Conservation (phyloP, 2,888 invertebrate genomes). For the Macrosoma leucophasiata region DNA sequence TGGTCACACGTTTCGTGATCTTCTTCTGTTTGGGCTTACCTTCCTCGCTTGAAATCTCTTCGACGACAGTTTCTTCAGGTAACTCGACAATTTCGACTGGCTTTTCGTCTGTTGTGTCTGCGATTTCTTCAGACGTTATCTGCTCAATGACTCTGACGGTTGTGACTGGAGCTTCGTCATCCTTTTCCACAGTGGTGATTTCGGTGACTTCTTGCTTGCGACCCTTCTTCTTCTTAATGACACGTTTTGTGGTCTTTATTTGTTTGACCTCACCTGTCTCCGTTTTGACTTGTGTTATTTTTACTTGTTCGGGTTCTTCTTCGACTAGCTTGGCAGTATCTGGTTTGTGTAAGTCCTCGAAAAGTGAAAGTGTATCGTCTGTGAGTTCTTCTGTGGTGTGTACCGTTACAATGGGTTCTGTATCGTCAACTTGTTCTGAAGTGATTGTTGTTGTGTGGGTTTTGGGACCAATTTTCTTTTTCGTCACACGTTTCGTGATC, state of each 20-base stretch:
- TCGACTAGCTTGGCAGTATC: neutral
- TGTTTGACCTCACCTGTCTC: constrained; percentile 27
- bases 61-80: constrained; percentile 28
- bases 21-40: constrained; percentile 37
- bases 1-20: constrained; percentile 35
- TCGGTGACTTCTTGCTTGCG: constrained; percentile 27
- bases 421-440: constrained; percentile 42
- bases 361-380: constrained; percentile 23
- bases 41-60: constrained; percentile 37
- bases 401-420: constrained; percentile 34
- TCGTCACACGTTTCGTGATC: constrained; percentile 22
- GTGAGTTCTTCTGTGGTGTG: no score
- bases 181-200: constrained; percentile 27
- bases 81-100: constrained; percentile 31
- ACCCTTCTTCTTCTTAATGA: constrained; percentile 32
- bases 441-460: constrained; percentile 27
- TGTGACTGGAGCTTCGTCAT: constrained; percentile 28
- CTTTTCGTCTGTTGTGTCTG: no score
- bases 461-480: constrained; percentile 39
- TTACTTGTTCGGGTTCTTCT: constrained; percentile 29
- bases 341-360: constrained; percentile 25
- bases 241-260: constrained; percentile 29
- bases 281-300: constrained; percentile 31
- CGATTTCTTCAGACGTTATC: constrained; percentile 36
- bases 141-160: constrained; percentile 23